Conservation (phyloP, 1,140 invertebrate genomes). For the Drosophila virilis region DNA sequence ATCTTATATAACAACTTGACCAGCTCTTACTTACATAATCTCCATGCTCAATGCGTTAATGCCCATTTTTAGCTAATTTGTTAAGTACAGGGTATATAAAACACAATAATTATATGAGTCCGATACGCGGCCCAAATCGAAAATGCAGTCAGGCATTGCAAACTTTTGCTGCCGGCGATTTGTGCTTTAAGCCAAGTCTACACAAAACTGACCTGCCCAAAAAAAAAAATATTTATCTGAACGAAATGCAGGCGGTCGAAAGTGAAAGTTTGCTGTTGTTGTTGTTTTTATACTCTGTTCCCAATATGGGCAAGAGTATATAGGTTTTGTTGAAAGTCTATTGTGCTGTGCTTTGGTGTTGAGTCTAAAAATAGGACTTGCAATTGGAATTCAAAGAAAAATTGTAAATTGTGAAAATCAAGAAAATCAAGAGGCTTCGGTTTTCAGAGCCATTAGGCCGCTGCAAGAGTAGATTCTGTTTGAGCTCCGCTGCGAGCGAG, state of each 20-base stretch:
- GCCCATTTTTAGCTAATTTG: background rate
- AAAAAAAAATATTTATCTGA: slow-evolving; percentile 29
- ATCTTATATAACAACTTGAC: background rate
- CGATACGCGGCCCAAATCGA: slow-evolving; percentile 61
- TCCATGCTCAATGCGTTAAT: background rate
- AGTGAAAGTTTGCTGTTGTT: slow-evolving; percentile 69
- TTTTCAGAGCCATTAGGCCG: too few species aligned
- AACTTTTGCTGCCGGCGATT: slow-evolving; percentile 22
- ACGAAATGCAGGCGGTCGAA: slow-evolving; percentile 49
- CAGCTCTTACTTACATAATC: background rate
- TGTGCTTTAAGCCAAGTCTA: slow-evolving; percentile 38
- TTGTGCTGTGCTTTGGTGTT: too few species aligned
- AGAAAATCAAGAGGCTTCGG: too few species aligned
- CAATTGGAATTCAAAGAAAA: too few species aligned
- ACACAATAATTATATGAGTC: slow-evolving; percentile 68
- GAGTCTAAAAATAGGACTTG: too few species aligned
- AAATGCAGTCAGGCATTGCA: slow-evolving; percentile 72
- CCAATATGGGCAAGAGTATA: background rate
- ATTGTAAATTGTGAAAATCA: too few species aligned
- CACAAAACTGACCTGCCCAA: slow-evolving; percentile 76
- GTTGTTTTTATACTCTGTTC: slow-evolving; percentile 2
- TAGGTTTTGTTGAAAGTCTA: background rate
- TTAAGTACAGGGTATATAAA: slow-evolving; percentile 34
- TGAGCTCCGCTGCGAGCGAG: too few species aligned
- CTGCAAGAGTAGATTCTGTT: too few species aligned